These are phyloP conservation scores for Xenopus borealis DNA, from an alignment of 2,113 vertebrate genomes.

Conservation along the genomic window DNA sequence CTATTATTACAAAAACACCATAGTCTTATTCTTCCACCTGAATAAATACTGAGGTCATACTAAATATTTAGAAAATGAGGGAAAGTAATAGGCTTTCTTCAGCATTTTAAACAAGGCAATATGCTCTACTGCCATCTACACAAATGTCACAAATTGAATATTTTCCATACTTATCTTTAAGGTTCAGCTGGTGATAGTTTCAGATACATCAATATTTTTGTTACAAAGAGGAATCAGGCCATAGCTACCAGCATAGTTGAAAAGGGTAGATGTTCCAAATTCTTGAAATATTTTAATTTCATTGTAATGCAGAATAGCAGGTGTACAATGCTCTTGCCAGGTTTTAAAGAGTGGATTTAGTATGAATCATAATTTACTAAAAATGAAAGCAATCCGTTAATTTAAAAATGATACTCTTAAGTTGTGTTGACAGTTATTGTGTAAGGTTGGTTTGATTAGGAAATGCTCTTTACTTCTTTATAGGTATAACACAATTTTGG, in stretches of 20 bases:
- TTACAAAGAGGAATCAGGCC: conserved; percentile 52
- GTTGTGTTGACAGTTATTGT: too few species aligned
- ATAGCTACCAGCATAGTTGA: conserved; percentile 52
- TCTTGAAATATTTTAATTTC: conserved; percentile 70
- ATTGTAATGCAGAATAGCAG: conserved; percentile 69
- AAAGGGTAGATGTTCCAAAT: conserved; percentile 63
- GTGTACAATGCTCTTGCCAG: conserved; percentile 57
- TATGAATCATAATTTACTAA: conserved; percentile 55
- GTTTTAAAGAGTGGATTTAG: conserved; percentile 49
- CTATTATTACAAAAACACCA: too few species aligned
- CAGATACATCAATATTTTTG: conserved; percentile 49
- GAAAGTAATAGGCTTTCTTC: too few species aligned
- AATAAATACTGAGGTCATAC: too few species aligned
- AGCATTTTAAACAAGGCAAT: too few species aligned
- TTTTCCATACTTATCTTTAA: conserved; percentile 59
- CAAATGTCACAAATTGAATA: conserved; percentile 53
- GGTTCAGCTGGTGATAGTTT: conserved; percentile 53
- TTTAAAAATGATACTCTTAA: not conserved
- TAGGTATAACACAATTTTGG: too few species aligned
- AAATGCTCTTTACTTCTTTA: too few species aligned
- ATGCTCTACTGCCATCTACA: conserved; percentile 47
- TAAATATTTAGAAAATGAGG: too few species aligned
- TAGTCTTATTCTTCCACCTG: too few species aligned
- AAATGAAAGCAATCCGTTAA: conserved; percentile 26
- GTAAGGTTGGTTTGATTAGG: too few species aligned